Conservation (phyloP, 2,113 vertebrate species). For the Podocnemis expansa region DNA sequence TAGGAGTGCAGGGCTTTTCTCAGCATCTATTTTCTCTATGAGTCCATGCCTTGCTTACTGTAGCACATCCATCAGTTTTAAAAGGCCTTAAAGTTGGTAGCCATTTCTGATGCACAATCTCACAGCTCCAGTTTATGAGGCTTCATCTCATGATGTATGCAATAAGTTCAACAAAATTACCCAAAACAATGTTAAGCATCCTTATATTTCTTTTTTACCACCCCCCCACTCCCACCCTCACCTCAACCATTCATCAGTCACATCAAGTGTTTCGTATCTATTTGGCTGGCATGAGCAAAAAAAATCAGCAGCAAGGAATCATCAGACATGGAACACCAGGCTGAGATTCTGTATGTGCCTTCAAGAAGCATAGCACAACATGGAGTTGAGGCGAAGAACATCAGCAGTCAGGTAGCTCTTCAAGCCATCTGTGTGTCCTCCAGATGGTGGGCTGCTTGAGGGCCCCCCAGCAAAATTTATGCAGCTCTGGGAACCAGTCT, state of each 20-base stretch:
- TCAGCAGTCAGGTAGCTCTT: background rate
- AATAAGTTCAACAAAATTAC: background rate
- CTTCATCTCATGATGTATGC: background rate
- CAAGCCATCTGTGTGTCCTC: background rate
- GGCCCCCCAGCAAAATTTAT: background rate
- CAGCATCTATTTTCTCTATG: background rate
- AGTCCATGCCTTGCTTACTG: background rate
- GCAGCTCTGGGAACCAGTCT: background rate
- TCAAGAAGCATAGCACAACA: background rate
- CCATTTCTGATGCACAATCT: background rate
- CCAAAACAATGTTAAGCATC: background rate
- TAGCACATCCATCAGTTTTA: background rate
- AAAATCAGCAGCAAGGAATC: background rate
- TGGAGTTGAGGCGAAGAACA: background rate
- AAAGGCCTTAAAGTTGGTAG: background rate
- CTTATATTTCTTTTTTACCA: background rate
- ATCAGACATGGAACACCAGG: background rate
- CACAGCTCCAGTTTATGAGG: background rate
- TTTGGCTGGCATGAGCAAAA: background rate
- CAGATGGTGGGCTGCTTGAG: background rate
- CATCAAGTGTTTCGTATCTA: background rate
- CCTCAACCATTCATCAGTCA: background rate
- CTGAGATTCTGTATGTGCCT: background rate
- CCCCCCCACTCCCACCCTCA: too few species aligned
- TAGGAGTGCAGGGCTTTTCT: background rate